Conservation (phyloP, 2,888 invertebrate genomes). For the Morpho deidamia region DNA sequence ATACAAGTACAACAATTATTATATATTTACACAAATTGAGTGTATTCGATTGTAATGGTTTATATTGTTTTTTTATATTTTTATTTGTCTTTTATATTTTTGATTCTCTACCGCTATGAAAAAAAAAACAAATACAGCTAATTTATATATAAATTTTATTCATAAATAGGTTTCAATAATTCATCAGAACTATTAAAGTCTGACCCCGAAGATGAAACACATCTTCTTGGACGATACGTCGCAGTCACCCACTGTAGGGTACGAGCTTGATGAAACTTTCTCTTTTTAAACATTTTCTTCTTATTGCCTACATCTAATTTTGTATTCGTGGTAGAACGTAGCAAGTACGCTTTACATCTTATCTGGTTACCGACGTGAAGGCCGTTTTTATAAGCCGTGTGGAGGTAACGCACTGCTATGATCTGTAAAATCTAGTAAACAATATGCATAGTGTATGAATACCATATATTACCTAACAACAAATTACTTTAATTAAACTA, state of each 20-base stretch:
- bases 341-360: conserved; percentile 54
- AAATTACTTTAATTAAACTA: no score
- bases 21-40: no score
- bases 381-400: conserved; percentile 65
- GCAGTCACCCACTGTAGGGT: conserved; percentile 61
- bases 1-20: no score
- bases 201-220: conserved; percentile 45
- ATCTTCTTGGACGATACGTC: conserved; percentile 36
- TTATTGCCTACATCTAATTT: conserved; percentile 30
- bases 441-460: not conserved
- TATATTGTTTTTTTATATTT: no score
- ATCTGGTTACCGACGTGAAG: conserved; percentile 60
- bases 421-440: conserved; percentile 55
- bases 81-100: no score
- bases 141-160: conserved; percentile 36
- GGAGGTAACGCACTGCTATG: conserved; percentile 59
- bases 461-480: no score
- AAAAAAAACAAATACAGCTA: no score
- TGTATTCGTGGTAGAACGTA: conserved; percentile 53
- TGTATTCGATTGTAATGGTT: no score
- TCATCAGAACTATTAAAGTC: conserved; percentile 60
- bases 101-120: no score
- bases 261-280: conserved; percentile 37
- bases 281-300: conserved; percentile 31
- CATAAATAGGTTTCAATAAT: conserved; percentile 59